These are phyloP conservation scores for Marmota monax DNA, from an alignment of 2,113 vertebrate species.

Conservation along the genomic window DNA sequence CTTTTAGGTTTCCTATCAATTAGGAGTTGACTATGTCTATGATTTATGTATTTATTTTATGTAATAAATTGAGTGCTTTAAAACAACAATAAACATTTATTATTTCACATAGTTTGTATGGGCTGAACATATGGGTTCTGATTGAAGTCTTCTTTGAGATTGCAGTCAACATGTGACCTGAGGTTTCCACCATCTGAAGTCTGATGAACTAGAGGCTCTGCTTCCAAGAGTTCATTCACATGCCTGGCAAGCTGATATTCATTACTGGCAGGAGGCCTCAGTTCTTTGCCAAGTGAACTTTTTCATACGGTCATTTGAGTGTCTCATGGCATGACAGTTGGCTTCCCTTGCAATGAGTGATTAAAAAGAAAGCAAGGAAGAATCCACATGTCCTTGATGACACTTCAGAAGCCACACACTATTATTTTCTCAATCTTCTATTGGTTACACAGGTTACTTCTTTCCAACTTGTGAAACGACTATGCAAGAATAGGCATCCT, in stretches of 20 bases:
- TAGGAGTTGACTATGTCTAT: neutral
- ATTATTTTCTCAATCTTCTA: conserved; percentile 18
- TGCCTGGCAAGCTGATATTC: neutral
- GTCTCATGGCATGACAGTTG: neutral
- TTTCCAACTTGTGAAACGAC: neutral
- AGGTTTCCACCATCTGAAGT: neutral
- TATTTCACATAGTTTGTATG: neutral
- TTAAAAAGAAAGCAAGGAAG: neutral
- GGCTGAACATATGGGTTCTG: neutral
- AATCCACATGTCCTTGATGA: neutral
- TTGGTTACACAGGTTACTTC: neutral
- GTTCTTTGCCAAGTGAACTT: neutral
- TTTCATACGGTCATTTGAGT: neutral
- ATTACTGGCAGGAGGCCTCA: neutral
- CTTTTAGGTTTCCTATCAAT: neutral
- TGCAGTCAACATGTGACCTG: neutral
- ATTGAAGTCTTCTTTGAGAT: neutral
- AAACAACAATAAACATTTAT: neutral
- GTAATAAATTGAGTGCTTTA: neutral
- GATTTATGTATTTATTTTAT: neutral
- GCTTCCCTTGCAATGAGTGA: neutral
- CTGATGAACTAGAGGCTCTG: neutral
- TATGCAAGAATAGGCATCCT: neutral
- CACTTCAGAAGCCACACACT: neutral
- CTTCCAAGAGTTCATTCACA: neutral